A percentile compares a stretch with the other conserved stretches of the same genome.
Evolutionary conservation across 2,113 vertebrate genomes (phyloP).

Genomic region (Eurypyga helias): DNA sequence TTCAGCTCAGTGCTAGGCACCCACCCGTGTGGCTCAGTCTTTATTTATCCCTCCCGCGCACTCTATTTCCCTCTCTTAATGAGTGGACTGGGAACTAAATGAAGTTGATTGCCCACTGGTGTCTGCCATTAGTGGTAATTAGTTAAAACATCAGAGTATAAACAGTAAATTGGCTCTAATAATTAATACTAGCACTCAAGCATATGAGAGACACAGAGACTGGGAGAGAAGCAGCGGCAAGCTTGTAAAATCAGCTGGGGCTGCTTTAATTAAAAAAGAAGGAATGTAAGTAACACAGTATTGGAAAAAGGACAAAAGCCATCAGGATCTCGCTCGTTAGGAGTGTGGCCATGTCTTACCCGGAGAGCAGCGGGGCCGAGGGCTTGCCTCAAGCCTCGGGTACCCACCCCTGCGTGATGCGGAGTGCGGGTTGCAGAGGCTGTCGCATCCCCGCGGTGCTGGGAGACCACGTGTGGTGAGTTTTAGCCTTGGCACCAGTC

Average conservation of each 20-base stretch:
- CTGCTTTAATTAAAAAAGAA: slow-evolving; percentile 76
- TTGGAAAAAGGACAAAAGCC: slow-evolving; percentile 72
- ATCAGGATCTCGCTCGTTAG: slow-evolving; percentile 41
- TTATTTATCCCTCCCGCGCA: neutral
- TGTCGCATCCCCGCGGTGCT: neutral
- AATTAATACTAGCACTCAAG: slow-evolving; percentile 97
- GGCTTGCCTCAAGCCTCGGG: neutral
- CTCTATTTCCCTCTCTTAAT: slow-evolving; percentile 64
- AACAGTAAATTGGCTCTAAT: slow-evolving; percentile 99
- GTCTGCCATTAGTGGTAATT: slow-evolving; percentile 99
- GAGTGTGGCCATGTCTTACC: neutral
- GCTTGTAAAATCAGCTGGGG: slow-evolving; percentile 75
- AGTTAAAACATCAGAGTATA: slow-evolving; percentile 99
- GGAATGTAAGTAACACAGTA: slow-evolving; percentile 65
- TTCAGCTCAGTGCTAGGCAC: neutral
- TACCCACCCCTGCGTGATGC: neutral
- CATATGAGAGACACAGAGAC: slow-evolving; percentile 75
- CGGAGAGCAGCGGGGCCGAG: neutral
- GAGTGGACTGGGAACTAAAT: slow-evolving; percentile 92
- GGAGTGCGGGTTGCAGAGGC: neutral
- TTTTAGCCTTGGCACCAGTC: neutral
- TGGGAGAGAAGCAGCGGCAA: slow-evolving; percentile 55
- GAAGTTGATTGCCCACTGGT: slow-evolving; percentile 93
- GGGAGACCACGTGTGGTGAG: neutral
- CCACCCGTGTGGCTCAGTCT: neutral